Evolutionary conservation across 2,113 vertebrate species (phyloP), one percentile per base, ranked within the genome.

Genomic region (Salvelinus fontinalis): DNA sequence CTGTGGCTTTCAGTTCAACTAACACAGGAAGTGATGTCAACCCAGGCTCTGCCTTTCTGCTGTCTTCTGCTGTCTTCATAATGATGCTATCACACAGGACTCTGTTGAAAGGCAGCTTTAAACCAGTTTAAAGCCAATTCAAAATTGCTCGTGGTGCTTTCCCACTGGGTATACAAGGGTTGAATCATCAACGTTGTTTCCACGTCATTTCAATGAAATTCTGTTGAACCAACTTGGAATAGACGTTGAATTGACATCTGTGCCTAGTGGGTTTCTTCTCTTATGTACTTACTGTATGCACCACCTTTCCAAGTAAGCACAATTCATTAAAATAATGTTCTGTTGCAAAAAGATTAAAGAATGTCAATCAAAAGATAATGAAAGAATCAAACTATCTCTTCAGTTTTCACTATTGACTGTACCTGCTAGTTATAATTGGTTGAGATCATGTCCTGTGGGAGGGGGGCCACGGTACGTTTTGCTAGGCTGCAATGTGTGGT

Each of bases 21-120:
- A 78, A 77, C 75, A 80, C 75, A 80, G 81, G 81, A 87, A 75
- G 79, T 84, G 81, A 78, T 62, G 54, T 67, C 72, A 71, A 74
- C 66, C 29, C 68, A 70, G 20, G 39, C 34, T 70, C 31, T 44
- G 31, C 14, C 66, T 67, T 14, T 65, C 20, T 18, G 9, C 71
- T 24, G 24, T 54, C 24, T 13, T 65, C 20, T 16, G 9, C 71
- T 26, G 24, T 54, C 24, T 78, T 80, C 59, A 64, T 67, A 73
- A 39, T 60, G 62, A 66, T 14, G 75, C 67, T 54, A 59, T 54
- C 65, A 29, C 64, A 66, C 26, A 27, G 26, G 26, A 29, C 64
- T 66, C 11, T 44, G 39, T 64, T 64, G 8, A n/a, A 66, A 66
- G 14, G 11, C n/a, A 66, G 14, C n/a, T 66, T 14, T 66, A 22